Base-by-base conservation (phyloP, 1,140 invertebrate species). In the Coptotermes formosanus region DNA sequence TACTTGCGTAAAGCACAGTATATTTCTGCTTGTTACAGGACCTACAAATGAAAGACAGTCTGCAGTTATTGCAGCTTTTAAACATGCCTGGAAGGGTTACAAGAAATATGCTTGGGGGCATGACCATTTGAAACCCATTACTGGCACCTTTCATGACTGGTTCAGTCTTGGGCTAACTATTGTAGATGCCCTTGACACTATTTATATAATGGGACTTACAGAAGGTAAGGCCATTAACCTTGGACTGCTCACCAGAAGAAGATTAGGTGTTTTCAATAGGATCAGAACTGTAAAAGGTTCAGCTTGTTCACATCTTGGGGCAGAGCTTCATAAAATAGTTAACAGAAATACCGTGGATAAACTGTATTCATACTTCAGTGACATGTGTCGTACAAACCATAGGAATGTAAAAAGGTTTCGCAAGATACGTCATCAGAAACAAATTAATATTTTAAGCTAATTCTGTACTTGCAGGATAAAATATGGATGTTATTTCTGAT, bases 31-130 rank as follows among this genome's bases (percentile, higher is more conserved):
- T 55, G 52, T 55, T 82, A 19, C 82, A 86, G 86, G 86, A 3
- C 82, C 86, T 52, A 30, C 93, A 87, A 98, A 97, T 91, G 92
- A 94, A 38, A 92, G 95, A 25, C 97, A 98, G 90, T 91, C 92
- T 88, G 96, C 96, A 16, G 94, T 99, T 30, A 95, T 98, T 1
- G 93, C 94, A 43, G 97, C 97, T 32, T 97, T 98, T 88, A 94
- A 94, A 89, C 97, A 98, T 92, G 97, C 98, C 0, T 99, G 98
- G 98, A 93, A 92, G 86, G 97, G 96, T 0, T 99, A 99, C 90
- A 96, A 95, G 89, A 94, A 95, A 87, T 97, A 94, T 92, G 97
- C 98, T 9, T 99, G 97, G 97, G 98, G 98, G 12, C 96, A 98
- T 89, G 98, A 99, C 90, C 96, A 98, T 89, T 91, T 99, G 8